These are phyloP conservation scores for Fragum whitleyi DNA, from an alignment of 2,888 invertebrate species.

Conservation along the genomic window DNA sequence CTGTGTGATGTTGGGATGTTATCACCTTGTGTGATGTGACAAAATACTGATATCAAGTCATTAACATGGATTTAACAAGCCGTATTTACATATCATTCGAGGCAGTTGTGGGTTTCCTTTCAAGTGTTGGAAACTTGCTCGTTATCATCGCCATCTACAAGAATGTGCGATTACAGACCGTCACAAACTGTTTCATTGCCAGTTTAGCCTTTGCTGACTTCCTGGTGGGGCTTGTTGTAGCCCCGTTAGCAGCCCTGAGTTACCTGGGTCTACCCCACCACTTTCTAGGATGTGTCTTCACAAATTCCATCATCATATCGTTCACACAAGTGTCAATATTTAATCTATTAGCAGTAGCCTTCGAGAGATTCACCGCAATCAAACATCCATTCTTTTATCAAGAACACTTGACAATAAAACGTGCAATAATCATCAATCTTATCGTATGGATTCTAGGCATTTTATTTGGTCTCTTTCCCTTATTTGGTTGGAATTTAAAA, in stretches of 20 bases:
- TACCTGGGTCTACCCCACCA: conserved; percentile 74
- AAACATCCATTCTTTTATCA: conserved; percentile 81
- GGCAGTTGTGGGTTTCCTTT: conserved; percentile 70
- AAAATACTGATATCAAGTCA: neutral
- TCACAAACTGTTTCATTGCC: conserved; percentile 80
- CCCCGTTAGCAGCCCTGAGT: conserved; percentile 75
- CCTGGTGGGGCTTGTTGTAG: conserved; percentile 78
- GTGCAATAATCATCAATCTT: conserved; percentile 70
- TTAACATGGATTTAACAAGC: conserved; percentile 65
- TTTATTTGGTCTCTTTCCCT: conserved; percentile 79
- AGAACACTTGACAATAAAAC: conserved; percentile 70
- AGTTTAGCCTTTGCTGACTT: conserved; percentile 80
- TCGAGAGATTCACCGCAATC: conserved; percentile 83
- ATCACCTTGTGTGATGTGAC: neutral
- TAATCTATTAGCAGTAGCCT: conserved; percentile 80
- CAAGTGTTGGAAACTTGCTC: conserved; percentile 75
- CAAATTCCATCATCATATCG: conserved; percentile 81
- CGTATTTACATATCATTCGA: conserved; percentile 76
- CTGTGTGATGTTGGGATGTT: neutral
- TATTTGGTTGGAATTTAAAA: conserved; percentile 82
- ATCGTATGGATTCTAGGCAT: conserved; percentile 78
- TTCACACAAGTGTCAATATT: conserved; percentile 84
- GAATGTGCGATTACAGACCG: conserved; percentile 72
- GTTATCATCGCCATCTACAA: conserved; percentile 75
- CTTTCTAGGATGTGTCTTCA: conserved; percentile 80